Evolutionary conservation across 64 coral and sea anemone species (phyloP).

Genomic region (Acropora tenuis): DNA sequence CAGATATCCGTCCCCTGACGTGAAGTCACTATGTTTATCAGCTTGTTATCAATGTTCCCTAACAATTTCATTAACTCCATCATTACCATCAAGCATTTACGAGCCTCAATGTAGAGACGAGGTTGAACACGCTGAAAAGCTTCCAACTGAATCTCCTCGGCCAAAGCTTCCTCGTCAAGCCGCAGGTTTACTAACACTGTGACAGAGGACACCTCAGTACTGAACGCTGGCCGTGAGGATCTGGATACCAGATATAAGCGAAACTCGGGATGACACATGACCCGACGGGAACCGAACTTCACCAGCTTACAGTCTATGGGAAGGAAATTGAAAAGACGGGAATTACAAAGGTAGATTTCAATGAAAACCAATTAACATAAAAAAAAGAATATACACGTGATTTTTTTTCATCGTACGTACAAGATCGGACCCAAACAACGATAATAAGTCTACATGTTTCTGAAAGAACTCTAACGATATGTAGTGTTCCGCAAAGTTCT

Average conservation of each 20-base stretch:
- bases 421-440: too few relatives aligned
- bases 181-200: conserved; percentile 88
- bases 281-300: conserved; percentile 86
- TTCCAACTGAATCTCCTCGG: conserved; percentile 78
- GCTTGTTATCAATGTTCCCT: conserved; percentile 87
- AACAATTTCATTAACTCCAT: conserved; percentile 85
- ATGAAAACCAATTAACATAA: too few relatives aligned
- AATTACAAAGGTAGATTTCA: neutral
- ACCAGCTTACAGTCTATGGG: conserved; percentile 79
- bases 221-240: conserved; percentile 73
- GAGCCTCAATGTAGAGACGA: conserved; percentile 77
- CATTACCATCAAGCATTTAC: conserved; percentile 74
- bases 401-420: too few relatives aligned
- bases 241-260: conserved; percentile 85
- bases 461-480: too few relatives aligned
- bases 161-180: conserved; percentile 71
- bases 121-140: conserved; percentile 86
- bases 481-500: too few relatives aligned
- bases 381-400: too few relatives aligned
- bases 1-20: conserved; percentile 89
- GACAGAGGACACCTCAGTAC: conserved; percentile 90
- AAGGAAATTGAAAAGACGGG: neutral
- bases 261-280: conserved; percentile 94
- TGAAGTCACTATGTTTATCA: conserved; percentile 76
- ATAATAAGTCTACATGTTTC: too few relatives aligned